These are phyloP conservation scores for Tympanoctomys barrerae DNA, from an alignment of 2,797 vertebrate genomes.

Conservation along the genomic window DNA sequence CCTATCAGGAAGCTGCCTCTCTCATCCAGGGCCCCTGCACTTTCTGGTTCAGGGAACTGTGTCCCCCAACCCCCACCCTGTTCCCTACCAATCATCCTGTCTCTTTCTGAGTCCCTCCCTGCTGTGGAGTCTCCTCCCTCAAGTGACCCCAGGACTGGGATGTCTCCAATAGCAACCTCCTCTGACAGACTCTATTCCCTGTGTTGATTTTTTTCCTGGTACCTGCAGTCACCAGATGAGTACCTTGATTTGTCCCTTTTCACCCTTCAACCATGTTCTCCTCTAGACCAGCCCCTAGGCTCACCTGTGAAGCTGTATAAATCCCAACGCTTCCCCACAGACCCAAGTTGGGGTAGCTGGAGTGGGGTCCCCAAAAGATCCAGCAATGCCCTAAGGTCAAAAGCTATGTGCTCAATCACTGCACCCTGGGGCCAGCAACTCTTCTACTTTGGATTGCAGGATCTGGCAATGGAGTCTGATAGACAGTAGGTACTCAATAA, in stretches of 20 bases:
- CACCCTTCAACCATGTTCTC: not conserved
- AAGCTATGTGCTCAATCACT: not conserved
- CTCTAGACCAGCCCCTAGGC: not conserved
- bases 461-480: not conserved
- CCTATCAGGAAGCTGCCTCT: no score
- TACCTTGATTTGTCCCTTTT: not conserved
- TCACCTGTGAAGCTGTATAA: not conserved
- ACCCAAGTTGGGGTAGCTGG: not conserved
- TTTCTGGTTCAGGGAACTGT: not conserved
- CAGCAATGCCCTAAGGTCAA: not conserved
- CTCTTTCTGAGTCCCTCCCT: not conserved
- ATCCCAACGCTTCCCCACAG: not conserved
- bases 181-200: not conserved
- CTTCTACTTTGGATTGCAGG: not conserved
- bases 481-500: constrained; percentile 11
- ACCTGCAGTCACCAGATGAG: rapidly evolving
- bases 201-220: not conserved
- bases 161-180: not conserved
- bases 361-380: not conserved
- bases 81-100: not conserved
- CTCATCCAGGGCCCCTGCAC: no score
- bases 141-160: not conserved
- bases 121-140: not conserved
- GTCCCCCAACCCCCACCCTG: no score
- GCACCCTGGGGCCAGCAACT: not conserved